Base-by-base conservation (phyloP, 2,113 vertebrate genomes). In the Andinoacara biseriatus region DNA sequence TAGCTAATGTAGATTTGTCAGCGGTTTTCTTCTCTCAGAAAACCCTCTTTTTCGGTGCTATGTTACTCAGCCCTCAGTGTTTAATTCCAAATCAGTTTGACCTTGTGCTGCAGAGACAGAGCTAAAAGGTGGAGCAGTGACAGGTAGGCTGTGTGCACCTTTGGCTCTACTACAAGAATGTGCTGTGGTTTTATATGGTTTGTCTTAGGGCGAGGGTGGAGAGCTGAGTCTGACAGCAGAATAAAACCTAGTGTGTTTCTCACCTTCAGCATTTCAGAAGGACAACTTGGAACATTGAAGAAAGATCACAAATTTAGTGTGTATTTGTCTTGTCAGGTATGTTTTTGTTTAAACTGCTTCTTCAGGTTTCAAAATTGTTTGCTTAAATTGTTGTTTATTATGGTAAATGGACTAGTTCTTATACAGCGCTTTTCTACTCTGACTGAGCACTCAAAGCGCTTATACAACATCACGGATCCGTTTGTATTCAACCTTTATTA, bases 201-300 rank as follows among this genome's bases (percentile, higher is more conserved):
- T 83, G 84, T 40, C 89, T 84, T 54, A 3, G 20, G 57, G 86
- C 60, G 10, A 86, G 82, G 88, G 87, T 69, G 86, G 86, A 89
- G 86, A 78, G 7, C 24, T 18, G 15, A 46, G 63, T 54, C 76
- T 82, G 35, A 52, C 35, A 6, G 46, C 49, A 38, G 8, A 83
- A 24, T 38, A 61, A 10, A 24, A 7, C 54, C 15, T 22, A 0
- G 1, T 4, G 69, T 17, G 58, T 58, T 80, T 83, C 20, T 5
- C 60, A 54, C 60, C 22, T 38, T 7, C 18, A 38, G 43, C n/a
- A 5, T 20, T 29, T 76, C 5, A 74, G 20, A 33, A 26, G 74
- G 17, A 54, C 38, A 4, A 10, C 22, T 17, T 18, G 40, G 24
- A 74, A 52, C 49, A 7, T 1, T 58, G 22, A 33, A 74, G 56